These are phyloP conservation scores for Protula sp. DNA, from an alignment of 2,888 invertebrate species.

Conservation along the genomic window DNA sequence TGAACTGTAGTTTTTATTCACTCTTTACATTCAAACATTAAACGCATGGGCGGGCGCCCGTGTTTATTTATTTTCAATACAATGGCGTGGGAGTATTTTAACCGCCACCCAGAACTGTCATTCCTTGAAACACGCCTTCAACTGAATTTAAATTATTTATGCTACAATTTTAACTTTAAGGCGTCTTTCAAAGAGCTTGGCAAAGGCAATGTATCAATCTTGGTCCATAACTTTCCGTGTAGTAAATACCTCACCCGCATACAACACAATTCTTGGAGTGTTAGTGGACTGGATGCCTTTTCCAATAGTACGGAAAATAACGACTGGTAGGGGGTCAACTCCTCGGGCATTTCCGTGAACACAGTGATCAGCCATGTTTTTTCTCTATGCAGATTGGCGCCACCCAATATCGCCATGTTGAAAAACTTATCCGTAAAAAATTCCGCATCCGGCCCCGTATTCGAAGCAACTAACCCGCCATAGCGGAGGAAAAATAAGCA, in stretches of 20 bases:
- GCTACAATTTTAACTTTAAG: constrained; percentile 6
- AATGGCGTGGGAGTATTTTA: too few species aligned
- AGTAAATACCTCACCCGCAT: constrained; percentile 1
- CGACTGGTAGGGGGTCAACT: constrained; percentile 10
- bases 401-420: constrained; percentile 8
- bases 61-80: too few species aligned
- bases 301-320: constrained; percentile 11
- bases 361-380: constrained; percentile 15
- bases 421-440: constrained; percentile 15
- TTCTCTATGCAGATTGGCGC: constrained; percentile 14
- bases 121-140: too few species aligned
- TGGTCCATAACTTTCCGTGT: constrained; percentile 6
- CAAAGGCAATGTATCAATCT: constrained; percentile 14
- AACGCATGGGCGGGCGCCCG: too few species aligned
- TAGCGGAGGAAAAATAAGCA: constrained; percentile 16
- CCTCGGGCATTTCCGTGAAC: constrained; percentile 15
- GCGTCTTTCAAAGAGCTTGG: constrained; percentile 9
- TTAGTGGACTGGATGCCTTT: constrained; percentile 4
- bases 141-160: too few species aligned
- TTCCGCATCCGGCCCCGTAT: constrained; percentile 8
- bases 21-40: too few species aligned
- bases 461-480: constrained; percentile 15
- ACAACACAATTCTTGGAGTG: constrained; percentile 9
- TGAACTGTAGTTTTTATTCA: too few species aligned
- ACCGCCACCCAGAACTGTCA: too few species aligned